A percentile compares a stretch with the other conserved stretches of the same genome.
Conservation (phyloP, 2,113 vertebrate genomes). For the Falcunculus frontatus region DNA sequence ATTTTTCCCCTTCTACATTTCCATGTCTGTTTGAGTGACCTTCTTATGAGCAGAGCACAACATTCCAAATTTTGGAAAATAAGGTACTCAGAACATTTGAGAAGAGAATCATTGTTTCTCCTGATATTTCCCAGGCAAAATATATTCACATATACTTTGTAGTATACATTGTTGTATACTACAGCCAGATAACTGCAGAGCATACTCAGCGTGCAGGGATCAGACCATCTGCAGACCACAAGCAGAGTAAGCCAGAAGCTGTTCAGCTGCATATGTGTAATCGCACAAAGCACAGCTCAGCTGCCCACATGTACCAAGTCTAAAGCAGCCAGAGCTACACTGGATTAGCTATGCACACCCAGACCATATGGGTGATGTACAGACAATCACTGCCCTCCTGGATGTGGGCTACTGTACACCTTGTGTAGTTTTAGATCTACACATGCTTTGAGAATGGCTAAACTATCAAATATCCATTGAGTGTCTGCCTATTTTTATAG, state of each 20-base stretch:
- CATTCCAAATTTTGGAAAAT: neutral
- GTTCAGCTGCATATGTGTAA: neutral
- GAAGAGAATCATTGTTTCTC: neutral
- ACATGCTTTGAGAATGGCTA: neutral
- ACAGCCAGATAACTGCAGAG: neutral
- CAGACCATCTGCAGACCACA: neutral
- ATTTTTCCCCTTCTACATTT: neutral
- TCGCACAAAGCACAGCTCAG: neutral
- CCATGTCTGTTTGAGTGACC: neutral
- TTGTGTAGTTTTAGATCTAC: neutral
- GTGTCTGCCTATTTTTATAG: neutral
- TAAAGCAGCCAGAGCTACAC: neutral
- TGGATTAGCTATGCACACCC: neutral
- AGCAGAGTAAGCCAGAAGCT: neutral
- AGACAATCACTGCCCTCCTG: neutral
- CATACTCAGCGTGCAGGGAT: neutral
- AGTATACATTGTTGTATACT: neutral
- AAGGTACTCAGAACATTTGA: neutral
- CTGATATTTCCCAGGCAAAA: neutral
- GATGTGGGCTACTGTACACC: neutral
- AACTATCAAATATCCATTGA: neutral
- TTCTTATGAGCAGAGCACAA: neutral
- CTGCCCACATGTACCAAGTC: neutral
- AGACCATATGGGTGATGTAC: neutral
- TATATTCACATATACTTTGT: neutral